Conservation (phyloP, 2,113 vertebrate species). For the Puntigrus tetrazona region DNA sequence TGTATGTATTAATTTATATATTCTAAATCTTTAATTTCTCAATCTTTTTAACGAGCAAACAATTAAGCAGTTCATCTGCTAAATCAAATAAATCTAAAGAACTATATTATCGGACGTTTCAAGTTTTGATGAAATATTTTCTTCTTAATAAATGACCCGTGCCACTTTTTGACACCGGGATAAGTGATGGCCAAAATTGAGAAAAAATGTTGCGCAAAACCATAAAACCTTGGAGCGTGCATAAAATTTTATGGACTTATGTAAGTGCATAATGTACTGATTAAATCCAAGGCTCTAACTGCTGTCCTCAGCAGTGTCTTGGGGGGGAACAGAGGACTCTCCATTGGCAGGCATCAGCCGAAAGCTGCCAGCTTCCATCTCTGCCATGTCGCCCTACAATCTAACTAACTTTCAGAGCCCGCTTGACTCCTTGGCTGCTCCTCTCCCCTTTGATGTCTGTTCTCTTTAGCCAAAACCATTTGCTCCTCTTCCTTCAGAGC, state of each 20-base stretch:
- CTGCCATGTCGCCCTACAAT: constrained; percentile 62
- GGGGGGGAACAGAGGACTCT: constrained; percentile 46
- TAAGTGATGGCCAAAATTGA: constrained; percentile 49
- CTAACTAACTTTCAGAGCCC: constrained; percentile 62
- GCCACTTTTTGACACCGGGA: constrained; percentile 34
- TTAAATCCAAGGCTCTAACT: constrained; percentile 58
- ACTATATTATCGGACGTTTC: neutral
- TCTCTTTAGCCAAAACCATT: constrained; percentile 57
- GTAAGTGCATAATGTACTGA: constrained; percentile 61
- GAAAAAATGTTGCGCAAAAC: constrained; percentile 33
- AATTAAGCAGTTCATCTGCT: neutral
- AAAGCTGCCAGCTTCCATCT: constrained; percentile 64
- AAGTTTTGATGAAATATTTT: neutral
- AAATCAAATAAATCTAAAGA: neutral
- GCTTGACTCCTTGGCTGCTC: constrained; percentile 58
- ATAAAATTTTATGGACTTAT: constrained; percentile 64
- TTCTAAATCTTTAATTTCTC: neutral
- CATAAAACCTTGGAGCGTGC: constrained; percentile 52
- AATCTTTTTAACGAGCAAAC: neutral
- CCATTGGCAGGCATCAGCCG: constrained; percentile 57
- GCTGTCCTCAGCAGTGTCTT: constrained; percentile 52
- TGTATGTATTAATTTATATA: too few species aligned
- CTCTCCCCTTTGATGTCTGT: constrained; percentile 54
- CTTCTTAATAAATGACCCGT: constrained; percentile 28
- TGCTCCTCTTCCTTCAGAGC: constrained; percentile 44